Evolutionary conservation across 2,113 vertebrate species (phyloP).

Genomic region (Spea bombifrons): DNA sequence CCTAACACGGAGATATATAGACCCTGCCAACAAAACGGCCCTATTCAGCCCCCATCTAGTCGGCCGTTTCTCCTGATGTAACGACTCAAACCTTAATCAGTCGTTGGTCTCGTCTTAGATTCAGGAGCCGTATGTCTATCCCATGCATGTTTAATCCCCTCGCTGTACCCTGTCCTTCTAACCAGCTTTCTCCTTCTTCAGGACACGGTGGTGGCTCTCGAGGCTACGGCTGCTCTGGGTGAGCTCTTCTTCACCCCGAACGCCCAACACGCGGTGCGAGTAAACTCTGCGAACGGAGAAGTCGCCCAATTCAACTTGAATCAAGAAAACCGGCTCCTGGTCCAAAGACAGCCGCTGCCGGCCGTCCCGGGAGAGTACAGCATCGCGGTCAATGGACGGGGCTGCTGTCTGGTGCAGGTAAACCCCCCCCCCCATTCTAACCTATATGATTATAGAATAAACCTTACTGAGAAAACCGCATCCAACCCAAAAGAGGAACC

Average conservation of each 20-base stretch:
- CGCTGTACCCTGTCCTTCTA: background rate
- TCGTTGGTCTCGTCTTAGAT: too few species aligned
- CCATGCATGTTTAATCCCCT: background rate
- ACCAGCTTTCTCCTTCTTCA: background rate
- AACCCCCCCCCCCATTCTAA: background rate
- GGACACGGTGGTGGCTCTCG: conserved; percentile 67
- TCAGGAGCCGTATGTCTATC: too few species aligned
- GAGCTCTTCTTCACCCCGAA: conserved; percentile 29
- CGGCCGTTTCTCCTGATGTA: too few species aligned
- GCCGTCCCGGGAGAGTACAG: conserved; percentile 51
- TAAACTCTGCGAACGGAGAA: conserved; percentile 31
- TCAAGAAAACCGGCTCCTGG: conserved; percentile 66
- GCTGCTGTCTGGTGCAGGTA: conserved; percentile 62
- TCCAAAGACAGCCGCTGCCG: conserved; percentile 58
- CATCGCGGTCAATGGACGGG: conserved; percentile 48
- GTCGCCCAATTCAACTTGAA: conserved; percentile 58
- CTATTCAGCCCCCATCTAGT: too few species aligned
- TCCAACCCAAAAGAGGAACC: too few species aligned
- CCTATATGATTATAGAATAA: background rate
- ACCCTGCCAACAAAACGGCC: too few species aligned
- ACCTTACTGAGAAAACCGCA: background rate
- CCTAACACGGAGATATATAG: too few species aligned
- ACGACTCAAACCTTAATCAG: too few species aligned
- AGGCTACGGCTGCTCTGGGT: conserved; percentile 60
- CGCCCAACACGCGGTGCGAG: conserved; percentile 45